Base-by-base conservation (phyloP, 2,113 vertebrate genomes). In the Bagarius yarrelli region DNA sequence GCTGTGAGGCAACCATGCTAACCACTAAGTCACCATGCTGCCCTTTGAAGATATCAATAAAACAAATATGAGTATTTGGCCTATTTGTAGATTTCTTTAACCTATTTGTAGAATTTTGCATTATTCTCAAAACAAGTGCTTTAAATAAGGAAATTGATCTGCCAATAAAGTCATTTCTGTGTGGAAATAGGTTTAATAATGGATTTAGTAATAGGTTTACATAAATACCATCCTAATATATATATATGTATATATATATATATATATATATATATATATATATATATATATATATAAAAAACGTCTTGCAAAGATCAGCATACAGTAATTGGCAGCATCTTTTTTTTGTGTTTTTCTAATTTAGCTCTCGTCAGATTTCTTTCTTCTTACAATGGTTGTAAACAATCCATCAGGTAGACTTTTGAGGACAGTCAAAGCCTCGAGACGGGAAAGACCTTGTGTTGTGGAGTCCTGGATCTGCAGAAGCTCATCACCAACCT, bases 381-480 rank as follows among this genome's bases (percentile, higher is more conserved):
- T 94, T 85, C 93, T 94, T 87, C 87, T 94, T 85, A 98, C 85
- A 47, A 92, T 70, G 0, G 87, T 72, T 0, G 88, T 90, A 80
- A 95, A 85, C 1, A 91, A 89, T 1, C 96, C 97, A 0, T 96
- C 94, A 0, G 96, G 95, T 69, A 99, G 87, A 0, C 91, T 89
- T 86, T 98, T 99, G 87, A 99, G 95, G 79, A 93, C 50, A 70
- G 88, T 96, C 97, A 97, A 98, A 0, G 96, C 98, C 84, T 99
- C 96, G 0, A 98, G 97, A n/a, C 97, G 93, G 0, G 95, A 94
- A 81, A 96, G 94, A 34, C 95, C 95, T 83, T 95, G 94, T 84
- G 95, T 67, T 44, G 80, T 61, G 3, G 85, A 85, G 16, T 89
- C 91, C 66, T 95, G 94, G 56, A 98, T 87, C 64, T 95, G 92